These are phyloP conservation scores for Vandiemenella viatica DNA, from an alignment of 2,888 invertebrate species.

Conservation along the genomic window DNA sequence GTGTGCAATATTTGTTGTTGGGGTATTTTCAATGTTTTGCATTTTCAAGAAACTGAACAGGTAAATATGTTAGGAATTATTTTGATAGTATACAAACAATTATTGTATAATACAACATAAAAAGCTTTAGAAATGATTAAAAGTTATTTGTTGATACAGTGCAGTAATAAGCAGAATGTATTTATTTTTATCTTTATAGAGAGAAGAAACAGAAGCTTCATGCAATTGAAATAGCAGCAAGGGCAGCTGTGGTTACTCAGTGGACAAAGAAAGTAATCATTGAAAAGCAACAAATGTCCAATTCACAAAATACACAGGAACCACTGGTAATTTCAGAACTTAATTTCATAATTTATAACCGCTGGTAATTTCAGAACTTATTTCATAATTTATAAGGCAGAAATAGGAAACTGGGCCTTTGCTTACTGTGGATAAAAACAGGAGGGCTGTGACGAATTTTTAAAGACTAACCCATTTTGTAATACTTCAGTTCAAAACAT, in stretches of 20 bases:
- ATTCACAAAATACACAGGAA: slow-evolving; percentile 43
- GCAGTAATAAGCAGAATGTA: neutral
- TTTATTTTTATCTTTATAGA: slow-evolving; percentile 21
- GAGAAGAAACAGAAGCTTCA: slow-evolving; percentile 68
- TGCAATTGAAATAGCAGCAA: slow-evolving; percentile 55
- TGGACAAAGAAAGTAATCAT: slow-evolving; percentile 85
- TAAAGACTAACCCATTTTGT: no score
- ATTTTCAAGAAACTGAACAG: slow-evolving; percentile 55
- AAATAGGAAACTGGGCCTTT: no score
- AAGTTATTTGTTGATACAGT: no score
- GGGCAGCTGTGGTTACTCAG: slow-evolving; percentile 58
- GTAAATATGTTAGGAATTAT: slow-evolving; percentile 19
- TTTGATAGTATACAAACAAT: no score
- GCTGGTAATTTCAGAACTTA: no score
- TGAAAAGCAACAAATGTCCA: slow-evolving; percentile 57
- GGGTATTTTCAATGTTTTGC: slow-evolving; percentile 43
- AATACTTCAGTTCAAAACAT: no score
- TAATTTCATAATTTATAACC: no score
- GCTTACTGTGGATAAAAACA: no score
- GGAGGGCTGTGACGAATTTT: no score
- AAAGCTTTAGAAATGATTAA: no score
- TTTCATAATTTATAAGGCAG: no score
- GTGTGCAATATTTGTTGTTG: slow-evolving; percentile 42
- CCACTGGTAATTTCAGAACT: slow-evolving; percentile 36
- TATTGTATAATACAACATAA: no score